These are phyloP conservation scores for Toxotes chatareus DNA, from an alignment of 2,113 vertebrate species.

Conservation along the genomic window DNA sequence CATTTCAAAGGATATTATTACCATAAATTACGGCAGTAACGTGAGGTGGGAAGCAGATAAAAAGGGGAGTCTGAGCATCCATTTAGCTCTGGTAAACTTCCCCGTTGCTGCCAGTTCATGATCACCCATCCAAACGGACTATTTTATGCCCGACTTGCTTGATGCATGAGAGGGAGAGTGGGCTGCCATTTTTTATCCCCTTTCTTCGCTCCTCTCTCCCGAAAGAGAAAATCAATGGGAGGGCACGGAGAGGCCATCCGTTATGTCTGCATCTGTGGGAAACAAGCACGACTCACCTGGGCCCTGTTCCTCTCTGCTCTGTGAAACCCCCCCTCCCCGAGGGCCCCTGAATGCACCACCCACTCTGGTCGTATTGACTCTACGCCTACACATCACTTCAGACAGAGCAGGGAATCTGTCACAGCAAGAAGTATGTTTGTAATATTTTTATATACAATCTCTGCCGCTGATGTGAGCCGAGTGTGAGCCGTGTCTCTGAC, in stretches of 20 bases:
- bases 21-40: conserved; percentile 72
- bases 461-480: background rate
- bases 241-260: conserved; percentile 55
- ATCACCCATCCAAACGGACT: conserved; percentile 79
- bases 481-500: background rate
- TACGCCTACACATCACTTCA: conserved; percentile 4
- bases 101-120: conserved; percentile 73
- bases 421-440: conserved; percentile 12
- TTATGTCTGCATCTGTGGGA: conserved; percentile 59
- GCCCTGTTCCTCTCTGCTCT: conserved; percentile 53
- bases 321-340: conserved; percentile 1
- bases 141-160: conserved; percentile 75
- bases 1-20: conserved; percentile 66
- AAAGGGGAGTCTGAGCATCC: conserved; percentile 52
- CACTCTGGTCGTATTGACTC: conserved; percentile 21
- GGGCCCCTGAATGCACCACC: conserved; percentile 19
- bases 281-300: conserved; percentile 69
- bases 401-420: conserved; percentile 24
- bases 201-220: conserved; percentile 28
- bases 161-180: conserved; percentile 68
- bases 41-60: conserved; percentile 54
- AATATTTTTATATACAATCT: background rate
- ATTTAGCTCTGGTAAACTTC: conserved; percentile 73
- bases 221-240: conserved; percentile 62
- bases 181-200: conserved; percentile 54